Evolutionary conservation across 2,888 invertebrate genomes (phyloP), one percentile per base, ranked within the genome.

Genomic region (Dryomyza anilis): DNA sequence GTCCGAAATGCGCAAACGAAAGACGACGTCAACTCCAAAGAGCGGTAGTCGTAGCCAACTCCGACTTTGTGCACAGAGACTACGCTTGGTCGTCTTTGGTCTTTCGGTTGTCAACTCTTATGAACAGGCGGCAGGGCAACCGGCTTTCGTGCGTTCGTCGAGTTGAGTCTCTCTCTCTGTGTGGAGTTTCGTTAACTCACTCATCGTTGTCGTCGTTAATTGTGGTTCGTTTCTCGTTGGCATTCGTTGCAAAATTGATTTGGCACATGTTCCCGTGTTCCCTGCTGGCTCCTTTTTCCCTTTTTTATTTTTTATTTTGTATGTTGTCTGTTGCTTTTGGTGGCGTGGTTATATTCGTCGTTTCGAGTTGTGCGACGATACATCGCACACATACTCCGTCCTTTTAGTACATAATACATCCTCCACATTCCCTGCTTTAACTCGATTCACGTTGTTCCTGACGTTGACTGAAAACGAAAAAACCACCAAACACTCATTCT

Each of bases 341-440:
- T 53, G 52, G 52, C 21, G 25, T 46, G 30, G 19, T 59, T 45
- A 50, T 65, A 67, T 67, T 69, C 69, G 67, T 69, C 64, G 70
- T 67, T 66, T 65, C n/a, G 70, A 69, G 69, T 69, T 67, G 70
- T 57, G 69, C 67, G 67, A 69, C 66, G n/a, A n/a, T n/a, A 67
- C 52, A 25, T 52, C 52, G 12, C 2, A 50, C 43, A 60, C 36
- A 39, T 52, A 58, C 12, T 52, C 50, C n/a, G n/a, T n/a, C n/a
- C n/a, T n/a, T n/a, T n/a, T n/a, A n/a, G n/a, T n/a, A n/a, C n/a
- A n/a, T n/a, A n/a, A n/a, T n/a, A n/a, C n/a, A n/a, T n/a, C n/a
- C n/a, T n/a, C n/a, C n/a, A n/a, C n/a, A n/a, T n/a, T n/a, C n/a
- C n/a, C n/a, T n/a, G n/a, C n/a, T n/a, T n/a, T n/a, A n/a, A n/a